Percentiles rank a stretch among this genome's conserved stretches.
phyloP scores from a whole-genome alignment of 1,140 invertebrate species.

The Lanistes nyassanus region DNA sequence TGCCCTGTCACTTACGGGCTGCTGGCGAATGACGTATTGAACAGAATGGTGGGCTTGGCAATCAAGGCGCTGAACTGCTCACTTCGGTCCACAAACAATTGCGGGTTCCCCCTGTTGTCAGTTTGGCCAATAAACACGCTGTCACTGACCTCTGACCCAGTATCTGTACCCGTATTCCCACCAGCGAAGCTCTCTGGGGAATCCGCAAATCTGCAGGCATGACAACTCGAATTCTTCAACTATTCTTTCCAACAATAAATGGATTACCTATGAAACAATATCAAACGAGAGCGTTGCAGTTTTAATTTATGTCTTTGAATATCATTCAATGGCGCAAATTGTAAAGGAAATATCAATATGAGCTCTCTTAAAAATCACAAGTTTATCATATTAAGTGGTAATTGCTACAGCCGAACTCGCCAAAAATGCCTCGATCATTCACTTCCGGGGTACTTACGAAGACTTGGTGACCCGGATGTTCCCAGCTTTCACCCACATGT shows the following conservation, averaged over 20 bases:
- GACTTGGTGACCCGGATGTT: slow-evolving; percentile 4
- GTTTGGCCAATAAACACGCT: slow-evolving; percentile 23
- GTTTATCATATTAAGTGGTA: too few relatives aligned
- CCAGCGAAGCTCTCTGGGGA: slow-evolving; percentile 10
- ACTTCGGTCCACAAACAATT: background rate
- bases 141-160: slow-evolving; percentile 17
- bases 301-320: too few relatives aligned
- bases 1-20: slow-evolving; percentile 17
- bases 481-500: slow-evolving; percentile 9
- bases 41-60: background rate
- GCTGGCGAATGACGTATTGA: background rate
- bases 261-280: too few relatives aligned
- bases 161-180: background rate
- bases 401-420: too few relatives aligned
- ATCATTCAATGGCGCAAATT: too few relatives aligned
- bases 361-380: too few relatives aligned
- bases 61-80: background rate
- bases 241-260: too few relatives aligned
- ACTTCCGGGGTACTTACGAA: background rate
- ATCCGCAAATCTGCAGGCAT: slow-evolving; percentile 31
- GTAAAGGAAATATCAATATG: too few relatives aligned
- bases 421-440: too few relatives aligned
- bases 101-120: slow-evolving; percentile 17
- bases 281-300: too few relatives aligned
- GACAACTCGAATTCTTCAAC: too few relatives aligned